Conservation (phyloP, 2,797 vertebrate species). For the Sebastolobus alascanus region DNA sequence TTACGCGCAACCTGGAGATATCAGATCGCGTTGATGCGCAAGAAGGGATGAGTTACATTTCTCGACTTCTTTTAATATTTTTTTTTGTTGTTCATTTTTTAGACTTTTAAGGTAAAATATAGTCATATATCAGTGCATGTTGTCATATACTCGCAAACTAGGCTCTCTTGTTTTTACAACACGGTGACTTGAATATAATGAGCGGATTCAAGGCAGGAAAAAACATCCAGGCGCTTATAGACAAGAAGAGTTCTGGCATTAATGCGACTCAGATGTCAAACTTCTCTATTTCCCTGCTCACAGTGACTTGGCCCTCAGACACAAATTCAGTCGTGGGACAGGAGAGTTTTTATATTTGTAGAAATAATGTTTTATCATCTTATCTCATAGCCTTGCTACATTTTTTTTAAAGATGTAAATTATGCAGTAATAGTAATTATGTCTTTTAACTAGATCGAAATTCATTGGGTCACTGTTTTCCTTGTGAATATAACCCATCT, state of each 20-base stretch:
- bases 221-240: conserved; percentile 36
- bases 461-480: neutral
- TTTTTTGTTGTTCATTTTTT: neutral
- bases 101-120: neutral
- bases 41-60: neutral
- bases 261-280: conserved; percentile 78
- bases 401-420: neutral
- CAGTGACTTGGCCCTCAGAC: conserved; percentile 17
- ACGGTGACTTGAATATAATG: conserved; percentile 9
- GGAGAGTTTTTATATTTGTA: neutral
- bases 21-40: neutral
- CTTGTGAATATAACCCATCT: conserved; percentile 30
- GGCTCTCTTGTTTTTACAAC: conserved; percentile 3
- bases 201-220: conserved; percentile 51
- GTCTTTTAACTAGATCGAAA: neutral
- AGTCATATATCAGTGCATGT: neutral
- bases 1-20: neutral
- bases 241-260: conserved; percentile 55
- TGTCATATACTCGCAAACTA: conserved; percentile 8
- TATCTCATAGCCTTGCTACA: neutral
- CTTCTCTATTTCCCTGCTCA: conserved; percentile 49
- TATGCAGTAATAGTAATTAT: neutral
- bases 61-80: neutral
- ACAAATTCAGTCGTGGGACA: conserved; percentile 12
- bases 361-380: neutral